Percentiles rank a stretch among this genome's conserved stretches.
Conservation (phyloP, 2,113 vertebrate species). For the Embiotoca jacksoni region DNA sequence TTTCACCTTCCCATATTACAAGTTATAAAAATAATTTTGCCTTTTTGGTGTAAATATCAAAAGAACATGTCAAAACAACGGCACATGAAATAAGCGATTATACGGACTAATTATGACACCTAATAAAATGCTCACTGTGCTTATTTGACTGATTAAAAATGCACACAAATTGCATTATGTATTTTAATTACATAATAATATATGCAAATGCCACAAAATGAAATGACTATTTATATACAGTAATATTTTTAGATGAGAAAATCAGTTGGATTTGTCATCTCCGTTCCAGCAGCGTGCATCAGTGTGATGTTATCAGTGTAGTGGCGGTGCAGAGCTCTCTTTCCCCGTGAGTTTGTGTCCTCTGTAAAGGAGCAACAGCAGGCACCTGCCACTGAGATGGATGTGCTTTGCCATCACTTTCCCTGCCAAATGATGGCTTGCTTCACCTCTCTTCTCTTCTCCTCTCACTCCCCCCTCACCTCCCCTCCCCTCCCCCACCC, state of each 20-base stretch:
- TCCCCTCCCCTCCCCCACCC: neutral
- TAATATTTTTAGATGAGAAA: slow-evolving; percentile 47
- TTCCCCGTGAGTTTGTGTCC: slow-evolving; percentile 45
- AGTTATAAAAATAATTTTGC: slow-evolving; percentile 3
- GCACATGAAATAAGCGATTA: slow-evolving; percentile 12
- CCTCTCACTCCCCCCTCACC: neutral
- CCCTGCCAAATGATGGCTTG: slow-evolving; percentile 67
- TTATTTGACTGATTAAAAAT: too few species aligned
- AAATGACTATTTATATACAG: slow-evolving; percentile 39
- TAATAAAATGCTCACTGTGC: too few species aligned
- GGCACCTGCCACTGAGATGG: slow-evolving; percentile 73
- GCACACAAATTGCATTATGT: neutral
- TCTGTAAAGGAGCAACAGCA: slow-evolving; percentile 73
- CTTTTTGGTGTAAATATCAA: slow-evolving; percentile 8
- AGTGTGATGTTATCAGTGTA: slow-evolving; percentile 35
- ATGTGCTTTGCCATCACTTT: slow-evolving; percentile 80
- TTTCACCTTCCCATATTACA: neutral
- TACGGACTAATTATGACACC: neutral
- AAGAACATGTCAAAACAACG: neutral
- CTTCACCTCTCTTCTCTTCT: slow-evolving; percentile 47
- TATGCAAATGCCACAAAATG: neutral
- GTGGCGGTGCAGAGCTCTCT: slow-evolving; percentile 20
- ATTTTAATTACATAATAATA: slow-evolving; percentile 16
- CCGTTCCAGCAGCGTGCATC: slow-evolving; percentile 4
- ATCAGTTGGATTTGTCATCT: slow-evolving; percentile 10